Evolutionary conservation across 2,113 vertebrate species (phyloP).

Genomic region (Malurus elegans): DNA sequence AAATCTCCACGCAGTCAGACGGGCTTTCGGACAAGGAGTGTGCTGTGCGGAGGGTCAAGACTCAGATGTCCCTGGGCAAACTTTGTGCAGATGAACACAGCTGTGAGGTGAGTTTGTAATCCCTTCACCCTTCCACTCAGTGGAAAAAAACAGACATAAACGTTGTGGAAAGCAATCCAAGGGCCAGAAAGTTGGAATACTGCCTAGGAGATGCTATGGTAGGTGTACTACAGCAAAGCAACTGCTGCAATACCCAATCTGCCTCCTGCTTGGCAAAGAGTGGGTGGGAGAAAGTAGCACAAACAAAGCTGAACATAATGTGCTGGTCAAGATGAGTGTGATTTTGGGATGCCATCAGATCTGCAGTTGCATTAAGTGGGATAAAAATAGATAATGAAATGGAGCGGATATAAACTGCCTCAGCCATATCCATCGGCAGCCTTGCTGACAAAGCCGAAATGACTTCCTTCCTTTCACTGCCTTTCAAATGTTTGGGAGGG

Average conservation of each 20-base stretch:
- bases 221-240: background rate
- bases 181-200: background rate
- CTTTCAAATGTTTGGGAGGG: background rate
- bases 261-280: background rate
- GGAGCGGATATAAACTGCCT: background rate
- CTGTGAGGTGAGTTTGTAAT: slow-evolving; percentile 83
- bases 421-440: rapidly evolving
- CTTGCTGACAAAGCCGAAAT: background rate
- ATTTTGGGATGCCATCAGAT: background rate
- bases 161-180: background rate
- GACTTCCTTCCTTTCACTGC: background rate
- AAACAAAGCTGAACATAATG: background rate
- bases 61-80: slow-evolving; percentile 97
- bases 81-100: slow-evolving; percentile 90
- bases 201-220: background rate
- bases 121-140: background rate
- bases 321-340: background rate
- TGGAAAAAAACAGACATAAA: background rate
- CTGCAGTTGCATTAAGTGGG: background rate
- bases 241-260: background rate
- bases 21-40: slow-evolving; percentile 98
- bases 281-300: background rate
- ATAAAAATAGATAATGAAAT: background rate
- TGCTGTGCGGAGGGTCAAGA: slow-evolving; percentile 94
- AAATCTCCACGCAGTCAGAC: slow-evolving; percentile 96